Evolutionary conservation across 1,140 invertebrate species (phyloP).

Genomic region (Nasonia vitripennis): DNA sequence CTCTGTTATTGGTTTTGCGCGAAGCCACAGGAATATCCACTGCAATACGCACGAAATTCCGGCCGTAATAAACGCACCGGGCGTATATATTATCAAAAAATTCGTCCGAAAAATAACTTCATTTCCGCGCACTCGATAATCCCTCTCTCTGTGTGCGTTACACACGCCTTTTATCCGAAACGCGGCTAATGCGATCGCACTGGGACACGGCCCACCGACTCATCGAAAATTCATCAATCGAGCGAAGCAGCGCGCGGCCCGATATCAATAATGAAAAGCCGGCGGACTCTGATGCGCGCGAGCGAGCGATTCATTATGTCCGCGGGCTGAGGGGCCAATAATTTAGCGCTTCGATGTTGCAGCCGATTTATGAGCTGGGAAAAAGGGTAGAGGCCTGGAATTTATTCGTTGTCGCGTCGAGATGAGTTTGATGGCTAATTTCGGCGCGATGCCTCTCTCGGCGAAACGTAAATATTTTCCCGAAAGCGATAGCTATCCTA

Average conservation of each 20-base stretch:
- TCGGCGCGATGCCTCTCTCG: too few species aligned
- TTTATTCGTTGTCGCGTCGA: too few species aligned
- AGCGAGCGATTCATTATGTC: conserved; percentile 5
- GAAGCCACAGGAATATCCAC: not conserved
- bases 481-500: not conserved
- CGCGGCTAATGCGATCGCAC: not conserved
- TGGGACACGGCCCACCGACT: not conserved
- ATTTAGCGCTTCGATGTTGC: not conserved
- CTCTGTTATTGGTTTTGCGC: conserved; percentile 20
- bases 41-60: too few species aligned
- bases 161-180: not conserved
- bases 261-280: conserved; percentile 60
- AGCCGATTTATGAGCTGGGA: not conserved
- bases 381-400: not conserved
- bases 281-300: not conserved
- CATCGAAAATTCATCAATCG: conserved; percentile 61
- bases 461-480: not conserved
- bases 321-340: not conserved
- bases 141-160: not conserved
- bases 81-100: too few species aligned
- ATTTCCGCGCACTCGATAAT: not conserved
- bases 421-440: too few species aligned
- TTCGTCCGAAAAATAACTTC: too few species aligned
- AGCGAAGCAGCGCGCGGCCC: conserved; percentile 55
- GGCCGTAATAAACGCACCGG: too few species aligned